Conservation (phyloP, 2,113 vertebrate species). For the Cygnus buccinator region DNA sequence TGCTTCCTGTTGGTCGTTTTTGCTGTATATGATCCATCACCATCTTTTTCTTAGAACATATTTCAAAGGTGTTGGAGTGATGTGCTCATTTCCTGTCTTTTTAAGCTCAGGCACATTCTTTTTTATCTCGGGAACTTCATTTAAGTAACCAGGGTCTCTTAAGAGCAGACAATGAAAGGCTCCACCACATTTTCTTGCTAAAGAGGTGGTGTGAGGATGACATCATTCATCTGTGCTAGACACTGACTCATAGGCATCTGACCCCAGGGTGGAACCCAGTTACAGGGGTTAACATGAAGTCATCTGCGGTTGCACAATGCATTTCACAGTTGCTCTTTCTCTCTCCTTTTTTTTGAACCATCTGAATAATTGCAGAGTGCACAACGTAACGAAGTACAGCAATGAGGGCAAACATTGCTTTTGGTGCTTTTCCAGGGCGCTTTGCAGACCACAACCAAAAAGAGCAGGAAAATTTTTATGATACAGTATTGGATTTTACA, state of each 20-base stretch:
- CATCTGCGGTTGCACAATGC: constrained; percentile 65
- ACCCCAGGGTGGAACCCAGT: constrained; percentile 65
- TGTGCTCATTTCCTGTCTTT: constrained; percentile 71
- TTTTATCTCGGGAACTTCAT: constrained; percentile 66
- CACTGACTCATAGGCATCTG: constrained; percentile 75
- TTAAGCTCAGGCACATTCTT: constrained; percentile 48
- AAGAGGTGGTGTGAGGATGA: constrained; percentile 70
- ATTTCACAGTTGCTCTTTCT: constrained; percentile 55
- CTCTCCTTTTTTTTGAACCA: not conserved
- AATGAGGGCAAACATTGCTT: constrained; percentile 42
- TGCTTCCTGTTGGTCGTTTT: not conserved
- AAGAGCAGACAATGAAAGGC: constrained; percentile 63
- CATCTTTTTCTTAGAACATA: not conserved
- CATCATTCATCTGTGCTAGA: constrained; percentile 74
- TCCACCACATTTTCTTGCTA: constrained; percentile 59
- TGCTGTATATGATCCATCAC: not conserved
- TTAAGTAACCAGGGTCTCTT: constrained; percentile 64
- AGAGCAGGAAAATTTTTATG: not conserved
- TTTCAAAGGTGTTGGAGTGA: constrained; percentile 43
- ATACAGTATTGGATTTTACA: constrained; percentile 7
- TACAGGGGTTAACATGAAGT: constrained; percentile 74
- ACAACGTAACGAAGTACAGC: not conserved
- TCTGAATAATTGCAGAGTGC: constrained; percentile 49
- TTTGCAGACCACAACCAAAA: not conserved
- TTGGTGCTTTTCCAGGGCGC: not conserved